Evolutionary conservation across 2,888 invertebrate genomes (phyloP).

Genomic region (Dicyrtomina minuta): DNA sequence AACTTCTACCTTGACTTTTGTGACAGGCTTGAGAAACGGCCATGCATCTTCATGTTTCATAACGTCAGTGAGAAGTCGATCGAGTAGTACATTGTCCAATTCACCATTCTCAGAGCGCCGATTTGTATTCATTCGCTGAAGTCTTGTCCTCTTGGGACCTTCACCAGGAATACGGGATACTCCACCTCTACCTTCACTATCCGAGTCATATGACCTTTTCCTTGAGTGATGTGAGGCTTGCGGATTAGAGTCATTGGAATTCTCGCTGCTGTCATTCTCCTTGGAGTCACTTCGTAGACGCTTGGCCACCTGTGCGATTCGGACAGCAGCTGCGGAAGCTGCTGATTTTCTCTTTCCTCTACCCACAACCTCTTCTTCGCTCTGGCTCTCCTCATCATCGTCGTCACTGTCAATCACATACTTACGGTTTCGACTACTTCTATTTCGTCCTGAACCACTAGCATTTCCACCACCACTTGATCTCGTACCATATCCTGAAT

Average conservation of each 20-base stretch:
- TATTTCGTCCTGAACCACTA: neutral
- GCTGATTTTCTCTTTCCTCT: slow-evolving; percentile 54
- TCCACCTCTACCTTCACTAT: neutral
- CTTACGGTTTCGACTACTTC: slow-evolving; percentile 22
- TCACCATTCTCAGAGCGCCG: slow-evolving; percentile 46
- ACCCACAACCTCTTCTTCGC: slow-evolving; percentile 25
- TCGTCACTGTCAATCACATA: slow-evolving; percentile 24
- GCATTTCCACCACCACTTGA: slow-evolving; percentile 9
- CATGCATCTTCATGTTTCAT: slow-evolving; percentile 82
- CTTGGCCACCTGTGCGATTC: slow-evolving; percentile 57
- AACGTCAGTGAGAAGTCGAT: slow-evolving; percentile 73
- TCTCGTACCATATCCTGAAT: slow-evolving; percentile 5
- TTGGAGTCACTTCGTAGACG: slow-evolving; percentile 56
- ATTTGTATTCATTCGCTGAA: slow-evolving; percentile 51
- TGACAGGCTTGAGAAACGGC: slow-evolving; percentile 89
- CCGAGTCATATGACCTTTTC: slow-evolving; percentile 43
- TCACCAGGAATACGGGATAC: slow-evolving; percentile 9
- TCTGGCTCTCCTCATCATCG: slow-evolving; percentile 38
- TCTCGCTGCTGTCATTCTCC: slow-evolving; percentile 55
- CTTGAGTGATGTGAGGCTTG: slow-evolving; percentile 35
- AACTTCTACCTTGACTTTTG: slow-evolving; percentile 69
- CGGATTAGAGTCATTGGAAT: slow-evolving; percentile 52
- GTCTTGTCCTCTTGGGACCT: slow-evolving; percentile 47
- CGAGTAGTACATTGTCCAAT: slow-evolving; percentile 67
- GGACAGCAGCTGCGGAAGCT: slow-evolving; percentile 56